phyloP scores from a whole-genome alignment of 2,113 vertebrate species.

The Anseranas semipalmata region DNA sequence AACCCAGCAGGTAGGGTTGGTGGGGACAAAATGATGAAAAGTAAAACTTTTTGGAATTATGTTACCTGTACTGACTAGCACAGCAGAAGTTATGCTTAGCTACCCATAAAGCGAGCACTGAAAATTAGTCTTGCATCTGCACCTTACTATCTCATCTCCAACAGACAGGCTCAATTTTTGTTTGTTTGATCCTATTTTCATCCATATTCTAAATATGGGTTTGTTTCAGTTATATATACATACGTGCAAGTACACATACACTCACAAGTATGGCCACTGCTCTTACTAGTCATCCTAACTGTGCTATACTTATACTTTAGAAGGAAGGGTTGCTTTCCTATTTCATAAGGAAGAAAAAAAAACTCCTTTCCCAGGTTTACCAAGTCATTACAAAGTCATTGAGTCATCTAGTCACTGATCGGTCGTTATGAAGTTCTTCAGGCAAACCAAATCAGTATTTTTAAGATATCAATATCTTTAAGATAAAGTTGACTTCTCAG shows the following conservation, averaged over 20 bases:
- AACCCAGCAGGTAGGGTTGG: background rate
- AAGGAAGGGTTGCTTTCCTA: background rate
- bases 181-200: background rate
- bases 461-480: background rate
- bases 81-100: background rate
- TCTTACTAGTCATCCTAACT: background rate
- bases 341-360: background rate
- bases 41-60: background rate
- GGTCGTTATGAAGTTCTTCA: background rate
- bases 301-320: background rate
- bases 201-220: background rate
- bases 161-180: background rate
- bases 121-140: background rate
- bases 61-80: background rate
- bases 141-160: background rate
- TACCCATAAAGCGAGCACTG: background rate
- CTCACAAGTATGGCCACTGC: background rate
- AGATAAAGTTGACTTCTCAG: background rate
- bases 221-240: background rate
- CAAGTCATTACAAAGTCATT: background rate
- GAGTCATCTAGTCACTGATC: background rate
- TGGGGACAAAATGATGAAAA: background rate
- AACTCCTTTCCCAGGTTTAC: background rate
- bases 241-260: background rate
- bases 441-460: background rate